These are phyloP conservation scores for Phalloptychus januarius DNA, from an alignment of 2,797 vertebrate genomes.

Conservation along the genomic window DNA sequence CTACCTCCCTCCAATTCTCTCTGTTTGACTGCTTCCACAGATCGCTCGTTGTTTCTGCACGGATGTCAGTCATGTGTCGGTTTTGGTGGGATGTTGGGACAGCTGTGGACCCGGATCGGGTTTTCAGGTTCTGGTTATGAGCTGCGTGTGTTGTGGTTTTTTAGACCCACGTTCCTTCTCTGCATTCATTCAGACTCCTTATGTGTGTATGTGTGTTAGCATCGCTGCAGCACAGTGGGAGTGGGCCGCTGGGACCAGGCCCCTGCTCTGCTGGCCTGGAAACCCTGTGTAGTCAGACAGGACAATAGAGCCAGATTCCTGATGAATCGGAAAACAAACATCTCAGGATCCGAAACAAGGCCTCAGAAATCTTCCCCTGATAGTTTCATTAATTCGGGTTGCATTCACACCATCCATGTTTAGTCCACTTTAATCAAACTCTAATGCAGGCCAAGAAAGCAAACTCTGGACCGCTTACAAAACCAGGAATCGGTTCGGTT, in stretches of 20 bases:
- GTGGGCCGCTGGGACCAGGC: conserved; percentile 59
- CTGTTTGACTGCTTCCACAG: conserved; percentile 20
- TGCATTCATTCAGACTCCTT: conserved; percentile 33
- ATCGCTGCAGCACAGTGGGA: conserved; percentile 44
- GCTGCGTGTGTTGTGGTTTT: conserved; percentile 80
- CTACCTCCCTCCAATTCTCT: conserved; percentile 56
- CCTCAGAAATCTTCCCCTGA: neutral
- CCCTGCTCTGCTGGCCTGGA: conserved; percentile 63
- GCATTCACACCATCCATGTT: no score
- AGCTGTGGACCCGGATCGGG: conserved; percentile 91
- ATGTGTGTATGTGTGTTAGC: conserved; percentile 30
- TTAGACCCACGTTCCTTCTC: conserved; percentile 39
- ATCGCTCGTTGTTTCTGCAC: conserved; percentile 68
- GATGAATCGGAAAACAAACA: conserved; percentile 40
- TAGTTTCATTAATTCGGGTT: neutral
- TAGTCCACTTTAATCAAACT: no score
- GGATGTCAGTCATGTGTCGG: conserved; percentile 40
- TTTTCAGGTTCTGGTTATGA: conserved; percentile 84
- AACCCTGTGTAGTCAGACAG: conserved; percentile 61
- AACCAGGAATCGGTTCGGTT: no score
- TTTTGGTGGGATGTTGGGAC: conserved; percentile 82
- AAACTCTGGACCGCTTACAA: no score
- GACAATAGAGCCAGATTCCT: conserved; percentile 62
- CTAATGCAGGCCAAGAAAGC: no score
- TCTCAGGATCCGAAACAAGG: conserved; percentile 18